A percentile compares a stretch with the other conserved stretches of the same genome.
These are phyloP conservation scores for Coleophora flavipennella DNA, from an alignment of 2,888 invertebrate genomes.

Conservation along the genomic window DNA sequence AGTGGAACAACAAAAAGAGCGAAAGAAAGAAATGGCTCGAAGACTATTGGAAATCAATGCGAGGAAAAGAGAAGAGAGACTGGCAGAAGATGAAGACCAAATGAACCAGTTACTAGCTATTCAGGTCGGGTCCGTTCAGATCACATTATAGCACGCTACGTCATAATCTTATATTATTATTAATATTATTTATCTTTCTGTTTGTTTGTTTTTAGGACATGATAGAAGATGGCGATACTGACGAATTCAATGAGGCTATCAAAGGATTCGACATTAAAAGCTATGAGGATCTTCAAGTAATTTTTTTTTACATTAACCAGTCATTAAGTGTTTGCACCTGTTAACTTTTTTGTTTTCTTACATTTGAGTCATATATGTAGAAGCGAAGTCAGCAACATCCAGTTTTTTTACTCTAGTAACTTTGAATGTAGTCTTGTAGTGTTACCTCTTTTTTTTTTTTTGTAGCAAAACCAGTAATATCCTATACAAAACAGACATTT, in stretches of 20 bases:
- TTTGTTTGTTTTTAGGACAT: slow-evolving; percentile 41
- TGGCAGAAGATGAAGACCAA: slow-evolving; percentile 91
- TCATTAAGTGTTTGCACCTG: not conserved
- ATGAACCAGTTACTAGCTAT: slow-evolving; percentile 82
- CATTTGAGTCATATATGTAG: too few species aligned
- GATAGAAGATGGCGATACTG: slow-evolving; percentile 82
- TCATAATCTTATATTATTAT: not conserved
- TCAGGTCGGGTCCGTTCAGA: slow-evolving; percentile 72
- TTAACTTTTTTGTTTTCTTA: not conserved
- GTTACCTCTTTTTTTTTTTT: too few species aligned
- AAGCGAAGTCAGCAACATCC: too few species aligned
- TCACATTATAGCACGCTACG: too few species aligned
- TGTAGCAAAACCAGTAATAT: too few species aligned
- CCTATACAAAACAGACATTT: too few species aligned
- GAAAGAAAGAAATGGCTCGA: slow-evolving; percentile 87
- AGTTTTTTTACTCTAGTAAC: too few species aligned
- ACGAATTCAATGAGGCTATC: slow-evolving; percentile 81
- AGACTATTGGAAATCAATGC: slow-evolving; percentile 92
- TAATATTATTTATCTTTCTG: not conserved
- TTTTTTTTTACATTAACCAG: too few species aligned
- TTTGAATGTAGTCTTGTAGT: too few species aligned
- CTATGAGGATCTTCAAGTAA: slow-evolving; percentile 85
- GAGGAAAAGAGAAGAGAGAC: slow-evolving; percentile 87
- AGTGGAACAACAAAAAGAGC: slow-evolving; percentile 86
- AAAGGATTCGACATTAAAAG: slow-evolving; percentile 82